phyloP scores from a whole-genome alignment of 2,113 vertebrate genomes.

The Origma solitaria region DNA sequence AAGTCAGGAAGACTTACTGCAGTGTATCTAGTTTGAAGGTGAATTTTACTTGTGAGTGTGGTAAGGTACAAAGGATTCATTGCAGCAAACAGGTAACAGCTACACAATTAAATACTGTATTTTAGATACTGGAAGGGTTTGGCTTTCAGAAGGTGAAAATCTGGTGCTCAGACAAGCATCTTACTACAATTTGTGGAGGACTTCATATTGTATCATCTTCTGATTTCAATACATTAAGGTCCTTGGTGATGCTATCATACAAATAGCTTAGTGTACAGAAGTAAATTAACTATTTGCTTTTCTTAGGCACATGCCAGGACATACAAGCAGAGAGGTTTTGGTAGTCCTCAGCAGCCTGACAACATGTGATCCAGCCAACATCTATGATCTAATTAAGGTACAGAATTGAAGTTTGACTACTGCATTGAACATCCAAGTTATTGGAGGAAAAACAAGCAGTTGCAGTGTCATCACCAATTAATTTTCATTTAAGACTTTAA shows the following conservation, averaged over 20 bases:
- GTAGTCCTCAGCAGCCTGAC: constrained; percentile 95
- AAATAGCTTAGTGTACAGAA: neutral
- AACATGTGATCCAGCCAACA: constrained; percentile 94
- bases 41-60: neutral
- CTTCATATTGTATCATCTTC: neutral
- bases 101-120: neutral
- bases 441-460: neutral
- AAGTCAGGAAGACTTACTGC: neutral
- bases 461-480: neutral
- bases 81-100: neutral
- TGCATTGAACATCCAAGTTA: neutral
- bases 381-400: constrained; percentile 95
- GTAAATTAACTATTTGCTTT: neutral
- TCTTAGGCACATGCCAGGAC: constrained; percentile 93
- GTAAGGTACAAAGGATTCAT: neutral
- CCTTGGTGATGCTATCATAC: neutral
- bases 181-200: neutral
- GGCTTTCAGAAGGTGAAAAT: neutral
- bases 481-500: neutral
- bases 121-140: neutral
- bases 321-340: constrained; percentile 93
- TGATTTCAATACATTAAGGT: neutral
- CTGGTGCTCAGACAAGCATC: neutral
- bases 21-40: neutral
- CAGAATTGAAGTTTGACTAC: neutral